A percentile compares a stretch with the other conserved stretches of the same genome.
These are phyloP conservation scores for Brenthis ino DNA, from an alignment of 2,888 invertebrate genomes.

Conservation along the genomic window DNA sequence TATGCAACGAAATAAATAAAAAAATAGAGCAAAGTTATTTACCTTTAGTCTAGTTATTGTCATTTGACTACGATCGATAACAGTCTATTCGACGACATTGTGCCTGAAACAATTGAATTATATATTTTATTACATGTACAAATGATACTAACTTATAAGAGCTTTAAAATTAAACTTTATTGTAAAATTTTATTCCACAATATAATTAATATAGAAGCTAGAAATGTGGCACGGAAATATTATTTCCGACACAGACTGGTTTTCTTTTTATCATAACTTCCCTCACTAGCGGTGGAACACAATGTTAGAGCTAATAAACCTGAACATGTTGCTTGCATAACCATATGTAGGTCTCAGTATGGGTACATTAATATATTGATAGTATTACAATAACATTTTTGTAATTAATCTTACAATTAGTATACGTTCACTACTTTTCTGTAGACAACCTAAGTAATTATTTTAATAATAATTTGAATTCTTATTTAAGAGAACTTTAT, in stretches of 20 bases:
- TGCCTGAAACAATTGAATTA: constrained; percentile 54
- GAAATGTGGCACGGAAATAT: constrained; percentile 26
- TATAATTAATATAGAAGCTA: constrained; percentile 16
- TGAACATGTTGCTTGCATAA: constrained; percentile 17
- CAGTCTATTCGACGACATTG: constrained; percentile 69
- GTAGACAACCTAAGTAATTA: no score
- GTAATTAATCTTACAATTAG: no score
- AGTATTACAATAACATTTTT: background rate
- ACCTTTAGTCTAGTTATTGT: constrained; percentile 81
- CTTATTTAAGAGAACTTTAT: no score
- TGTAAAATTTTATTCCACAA: background rate
- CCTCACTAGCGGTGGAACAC: constrained; percentile 5
- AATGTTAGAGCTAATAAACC: constrained; percentile 15
- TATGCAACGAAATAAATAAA: constrained; percentile 9
- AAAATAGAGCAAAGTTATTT: constrained; percentile 35
- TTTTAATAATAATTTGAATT: no score
- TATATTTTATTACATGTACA: background rate
- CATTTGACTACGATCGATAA: constrained; percentile 70
- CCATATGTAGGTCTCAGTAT: no score
- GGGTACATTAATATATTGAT: background rate
- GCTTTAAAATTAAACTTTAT: background rate
- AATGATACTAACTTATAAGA: background rate
- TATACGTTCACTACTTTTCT: no score
- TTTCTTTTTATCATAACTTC: constrained; percentile 23
- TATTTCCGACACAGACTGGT: constrained; percentile 26